phyloP scores from a whole-genome alignment of 2,113 vertebrate species.

The Hemicordylus capensis region DNA sequence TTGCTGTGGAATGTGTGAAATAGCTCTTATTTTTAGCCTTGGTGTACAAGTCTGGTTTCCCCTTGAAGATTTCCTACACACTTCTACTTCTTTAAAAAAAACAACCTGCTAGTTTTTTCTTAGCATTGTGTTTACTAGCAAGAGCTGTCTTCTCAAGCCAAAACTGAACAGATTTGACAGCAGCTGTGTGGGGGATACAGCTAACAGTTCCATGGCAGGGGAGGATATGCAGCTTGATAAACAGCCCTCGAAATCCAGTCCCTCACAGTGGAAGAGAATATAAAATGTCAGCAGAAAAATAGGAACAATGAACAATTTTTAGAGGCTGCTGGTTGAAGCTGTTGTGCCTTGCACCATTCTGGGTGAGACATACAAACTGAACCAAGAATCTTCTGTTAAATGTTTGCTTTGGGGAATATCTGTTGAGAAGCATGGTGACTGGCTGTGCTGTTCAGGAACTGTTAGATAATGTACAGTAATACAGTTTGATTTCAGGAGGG shows the following conservation, averaged over 20 bases:
- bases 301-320: background rate
- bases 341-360: slow-evolving; percentile 1
- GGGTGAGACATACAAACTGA: background rate
- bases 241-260: background rate
- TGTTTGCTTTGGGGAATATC: slow-evolving; percentile 19
- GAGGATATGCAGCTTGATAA: fast-evolving
- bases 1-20: background rate
- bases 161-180: slow-evolving; percentile 16
- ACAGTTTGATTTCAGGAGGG: slow-evolving; percentile 3
- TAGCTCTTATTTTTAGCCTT: background rate
- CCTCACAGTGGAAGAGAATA: background rate
- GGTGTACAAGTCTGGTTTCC: background rate
- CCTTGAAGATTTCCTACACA: slow-evolving; percentile 34
- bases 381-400: background rate
- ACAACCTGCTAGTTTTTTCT: background rate
- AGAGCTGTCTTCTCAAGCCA: background rate
- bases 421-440: fast-evolving
- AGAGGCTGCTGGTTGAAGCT: background rate
- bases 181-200: background rate
- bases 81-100: slow-evolving; percentile 6
- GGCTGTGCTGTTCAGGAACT: background rate
- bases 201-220: background rate
- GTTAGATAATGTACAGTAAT: slow-evolving; percentile 15
- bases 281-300: slow-evolving; percentile 19
- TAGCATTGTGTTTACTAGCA: background rate